Evolutionary conservation across 2,888 invertebrate genomes (phyloP), one percentile per base, ranked within the genome.

Genomic region (Mycalesis mineus): DNA sequence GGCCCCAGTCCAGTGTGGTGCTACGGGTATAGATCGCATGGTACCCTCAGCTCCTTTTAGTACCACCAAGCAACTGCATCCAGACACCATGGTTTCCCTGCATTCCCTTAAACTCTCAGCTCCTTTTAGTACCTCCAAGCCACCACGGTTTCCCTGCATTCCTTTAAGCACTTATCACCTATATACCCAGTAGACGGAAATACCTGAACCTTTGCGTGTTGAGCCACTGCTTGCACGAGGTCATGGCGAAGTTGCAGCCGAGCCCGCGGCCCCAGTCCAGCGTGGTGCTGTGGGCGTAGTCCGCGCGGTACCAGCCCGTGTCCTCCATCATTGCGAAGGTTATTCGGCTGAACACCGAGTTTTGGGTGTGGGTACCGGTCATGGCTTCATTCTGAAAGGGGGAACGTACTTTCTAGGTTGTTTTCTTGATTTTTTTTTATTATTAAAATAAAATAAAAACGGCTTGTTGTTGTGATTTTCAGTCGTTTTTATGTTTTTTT

Each of bases 331-430:
- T 86, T 0, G 99, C 99, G 64, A 99, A 91, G 0, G 98, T 98
- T 55, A 99, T 94, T 15, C 98, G 91, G 0, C 98, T 98, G 84
- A 98, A 98, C 0, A 98, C 97, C 0, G 98, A 98, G 86, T 98
- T 98, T 82, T 98, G 98, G 0, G 99, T 99, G 82, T 99, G 99
- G 0, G 98, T 98, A 1, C 98, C 99, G 0, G 99, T 99, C 99
- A 99, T 99, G 0, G 98, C 98, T 87, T 99, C 99, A 82, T 98
- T 98, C 96, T 98, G 76, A 17, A 48, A 54, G 3, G 22, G 3
- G n/a, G n/a, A n/a, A n/a, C n/a, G n/a, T n/a, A n/a, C n/a, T n/a
- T n/a, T n/a, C n/a, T n/a, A n/a, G n/a, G n/a, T n/a, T n/a, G n/a
- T n/a, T n/a, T n/a, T n/a, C n/a, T n/a, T n/a, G n/a, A n/a, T n/a